Percentiles rank a stretch among this genome's conserved stretches.
These are phyloP conservation scores for Camponotus fellah DNA, from an alignment of 2,888 invertebrate genomes.

Conservation along the genomic window DNA sequence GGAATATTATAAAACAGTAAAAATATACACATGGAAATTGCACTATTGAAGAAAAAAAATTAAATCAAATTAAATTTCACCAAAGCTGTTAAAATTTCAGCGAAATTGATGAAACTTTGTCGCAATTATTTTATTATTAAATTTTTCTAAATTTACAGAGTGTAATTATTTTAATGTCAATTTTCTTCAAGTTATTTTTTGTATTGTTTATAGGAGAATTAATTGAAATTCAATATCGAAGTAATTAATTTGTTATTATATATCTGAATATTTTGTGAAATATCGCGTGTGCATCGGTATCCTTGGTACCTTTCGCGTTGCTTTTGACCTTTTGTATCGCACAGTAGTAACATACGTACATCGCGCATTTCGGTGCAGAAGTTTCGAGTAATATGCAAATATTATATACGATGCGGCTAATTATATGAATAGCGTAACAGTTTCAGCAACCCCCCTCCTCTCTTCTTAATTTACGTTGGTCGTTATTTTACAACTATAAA, in stretches of 20 bases:
- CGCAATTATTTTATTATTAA: background rate
- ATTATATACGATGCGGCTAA: slow-evolving; percentile 50
- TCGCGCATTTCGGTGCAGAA: slow-evolving; percentile 41
- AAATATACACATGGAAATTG: background rate
- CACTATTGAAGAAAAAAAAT: background rate
- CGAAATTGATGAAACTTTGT: background rate
- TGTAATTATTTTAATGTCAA: background rate
- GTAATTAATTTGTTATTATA: slow-evolving; percentile 42
- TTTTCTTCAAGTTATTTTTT: slow-evolving; percentile 6
- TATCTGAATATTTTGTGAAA: slow-evolving; percentile 35
- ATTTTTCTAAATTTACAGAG: background rate
- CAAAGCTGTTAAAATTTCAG: background rate
- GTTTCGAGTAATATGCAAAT: slow-evolving; percentile 57
- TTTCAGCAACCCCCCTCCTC: slow-evolving; percentile 40
- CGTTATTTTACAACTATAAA: slow-evolving; percentile 56
- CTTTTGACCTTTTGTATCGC: slow-evolving; percentile 54
- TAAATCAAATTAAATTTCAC: background rate
- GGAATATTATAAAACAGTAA: background rate
- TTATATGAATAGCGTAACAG: slow-evolving; percentile 54
- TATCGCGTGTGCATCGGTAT: slow-evolving; percentile 27
- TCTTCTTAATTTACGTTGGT: slow-evolving; percentile 44
- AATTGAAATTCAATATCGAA: slow-evolving; percentile 26
- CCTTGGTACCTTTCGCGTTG: background rate
- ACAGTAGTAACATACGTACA: slow-evolving; percentile 31
- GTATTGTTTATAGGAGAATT: slow-evolving; percentile 19